Evolutionary conservation across 1,140 invertebrate genomes (phyloP).

Genomic region (Triops longicaudatus): DNA sequence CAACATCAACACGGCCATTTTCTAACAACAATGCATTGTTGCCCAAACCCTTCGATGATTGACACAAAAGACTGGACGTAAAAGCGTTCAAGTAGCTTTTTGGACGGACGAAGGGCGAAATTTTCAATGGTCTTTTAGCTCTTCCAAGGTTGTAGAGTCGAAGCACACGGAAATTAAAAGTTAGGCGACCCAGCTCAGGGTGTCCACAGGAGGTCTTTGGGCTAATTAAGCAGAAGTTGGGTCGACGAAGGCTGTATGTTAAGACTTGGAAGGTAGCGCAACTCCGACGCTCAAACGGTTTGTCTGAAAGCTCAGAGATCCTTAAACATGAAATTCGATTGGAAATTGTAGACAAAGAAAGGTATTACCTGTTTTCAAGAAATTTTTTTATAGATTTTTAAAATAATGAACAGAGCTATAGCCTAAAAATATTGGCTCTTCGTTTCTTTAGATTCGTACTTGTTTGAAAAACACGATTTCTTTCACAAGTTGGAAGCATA

Average conservation of each 20-base stretch:
- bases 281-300: too few relatives aligned
- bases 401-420: too few relatives aligned
- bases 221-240: not conserved
- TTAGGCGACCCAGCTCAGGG: not conserved
- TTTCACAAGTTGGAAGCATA: too few relatives aligned
- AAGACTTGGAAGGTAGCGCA: too few relatives aligned
- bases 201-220: not conserved
- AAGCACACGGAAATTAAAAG: not conserved
- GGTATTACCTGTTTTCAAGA: too few relatives aligned
- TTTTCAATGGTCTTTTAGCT: not conserved
- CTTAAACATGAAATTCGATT: too few relatives aligned
- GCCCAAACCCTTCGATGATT: constrained; percentile 2
- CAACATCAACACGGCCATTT: constrained; percentile 5
- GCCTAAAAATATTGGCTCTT: too few relatives aligned
- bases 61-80: not conserved
- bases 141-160: not conserved
- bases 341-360: too few relatives aligned
- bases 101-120: not conserved
- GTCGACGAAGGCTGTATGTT: not conserved
- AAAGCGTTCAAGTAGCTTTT: not conserved
- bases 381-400: too few relatives aligned
- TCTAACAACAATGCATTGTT: constrained; percentile 8
- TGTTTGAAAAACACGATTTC: too few relatives aligned
- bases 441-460: too few relatives aligned
- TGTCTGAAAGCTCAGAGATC: too few relatives aligned